Evolutionary conservation across 2,888 invertebrate genomes (phyloP), one percentile per base, ranked within the genome.

Genomic region (Polymixis flavicincta): DNA sequence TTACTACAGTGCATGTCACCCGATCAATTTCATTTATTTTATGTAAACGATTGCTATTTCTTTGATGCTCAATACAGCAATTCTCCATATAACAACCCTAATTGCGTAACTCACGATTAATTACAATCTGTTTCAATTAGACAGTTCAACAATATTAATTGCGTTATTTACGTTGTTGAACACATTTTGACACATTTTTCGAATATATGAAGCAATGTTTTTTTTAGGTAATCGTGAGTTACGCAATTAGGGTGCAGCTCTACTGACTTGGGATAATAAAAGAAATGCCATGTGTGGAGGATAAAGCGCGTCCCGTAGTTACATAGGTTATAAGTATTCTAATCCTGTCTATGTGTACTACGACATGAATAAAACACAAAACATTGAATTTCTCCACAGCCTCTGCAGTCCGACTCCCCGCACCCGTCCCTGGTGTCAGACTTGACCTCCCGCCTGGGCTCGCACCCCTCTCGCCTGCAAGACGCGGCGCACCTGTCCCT

Each of bases 371-470:
- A n/a, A 14, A 32, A 25, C 32, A 5, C 4, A 68, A 22, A 22
- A 37, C 19, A 42, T 14, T 28, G 2, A 1, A 22, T 50, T 48
- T 37, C 42, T 48, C n/a, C 22, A 8, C 69, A 81, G 84, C 64
- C 80, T 2, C 45, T 85, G 2, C 73, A 67, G 57, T 66, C 78
- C 2, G 83, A 83, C 11, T 59, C 65, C 22, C 37, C 68, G 19
- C 85, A 80, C 13, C 88, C 92, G 48, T 68, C 87, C 0, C 89
- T 90, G 32, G 89, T 91, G 48, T 84, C 91, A 14, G 92, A 91
- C 59, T 85, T 93, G 82, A 85, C 87, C 19, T 85, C 91, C 7
- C 90, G 88, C 0, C 85, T 93, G 77, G 88, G 85, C 5, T 71
- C 90, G 14, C 92, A 82, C 75, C 81, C 89, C 22, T 88, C 89